Percentiles rank a stretch among this genome's conserved stretches.
Conservation (phyloP, 2,888 invertebrate genomes). For the Mythimna loreyi region DNA sequence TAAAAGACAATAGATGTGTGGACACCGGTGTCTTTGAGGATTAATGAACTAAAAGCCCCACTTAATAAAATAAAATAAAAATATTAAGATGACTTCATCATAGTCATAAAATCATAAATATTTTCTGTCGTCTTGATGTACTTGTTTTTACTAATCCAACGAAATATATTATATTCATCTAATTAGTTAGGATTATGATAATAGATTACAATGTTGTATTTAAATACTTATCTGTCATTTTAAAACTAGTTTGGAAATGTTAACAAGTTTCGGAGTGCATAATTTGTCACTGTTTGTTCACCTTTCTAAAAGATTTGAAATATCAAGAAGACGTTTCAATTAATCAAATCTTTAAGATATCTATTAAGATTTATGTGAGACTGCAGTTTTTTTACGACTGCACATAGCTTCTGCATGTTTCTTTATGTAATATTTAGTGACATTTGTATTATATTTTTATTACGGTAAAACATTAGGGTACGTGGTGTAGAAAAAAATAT, state of each 20-base stretch:
- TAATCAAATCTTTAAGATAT: slow-evolving; percentile 35
- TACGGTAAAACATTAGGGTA: not conserved
- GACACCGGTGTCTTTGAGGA: too few relatives aligned
- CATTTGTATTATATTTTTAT: not conserved
- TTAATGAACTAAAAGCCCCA: too few relatives aligned
- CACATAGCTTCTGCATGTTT: not conserved
- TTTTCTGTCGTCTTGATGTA: not conserved
- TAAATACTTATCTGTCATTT: slow-evolving; percentile 39
- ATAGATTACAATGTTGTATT: slow-evolving; percentile 25
- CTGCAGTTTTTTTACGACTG: slow-evolving; percentile 12
- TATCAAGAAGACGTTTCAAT: slow-evolving; percentile 37
- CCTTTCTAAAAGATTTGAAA: slow-evolving; percentile 45
- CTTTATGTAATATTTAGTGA: not conserved
- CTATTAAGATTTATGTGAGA: slow-evolving; percentile 13
- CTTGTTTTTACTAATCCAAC: slow-evolving; percentile 12
- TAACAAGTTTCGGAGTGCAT: slow-evolving; percentile 44
- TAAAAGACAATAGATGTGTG: too few relatives aligned
- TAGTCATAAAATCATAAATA: slow-evolving; percentile 15
- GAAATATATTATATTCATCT: slow-evolving; percentile 12
- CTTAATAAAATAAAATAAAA: not conserved
- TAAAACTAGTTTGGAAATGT: slow-evolving; percentile 55
- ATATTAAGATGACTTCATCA: not conserved
- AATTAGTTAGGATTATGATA: slow-evolving; percentile 46
- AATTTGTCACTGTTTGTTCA: slow-evolving; percentile 51
- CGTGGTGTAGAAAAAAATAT: too few relatives aligned